Conservation (phyloP, 2,888 invertebrate species). For the Pantelozetes paolii region DNA sequence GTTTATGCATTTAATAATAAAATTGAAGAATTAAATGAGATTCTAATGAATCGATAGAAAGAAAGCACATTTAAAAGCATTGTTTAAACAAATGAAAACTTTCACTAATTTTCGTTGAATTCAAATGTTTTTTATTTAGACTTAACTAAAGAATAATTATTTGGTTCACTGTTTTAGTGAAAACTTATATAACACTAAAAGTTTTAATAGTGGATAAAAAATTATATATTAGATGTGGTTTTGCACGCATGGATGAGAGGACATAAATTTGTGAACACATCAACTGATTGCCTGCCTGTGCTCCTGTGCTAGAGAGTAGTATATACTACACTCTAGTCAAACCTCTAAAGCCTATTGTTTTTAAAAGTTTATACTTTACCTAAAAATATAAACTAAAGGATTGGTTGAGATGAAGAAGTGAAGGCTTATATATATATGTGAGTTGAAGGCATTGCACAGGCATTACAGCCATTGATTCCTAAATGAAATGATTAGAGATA, state of each 20-base stretch:
- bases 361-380: conserved; percentile 20
- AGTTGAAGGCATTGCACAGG: not conserved
- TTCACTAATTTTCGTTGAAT: not conserved
- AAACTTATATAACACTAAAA: not conserved
- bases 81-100: not conserved
- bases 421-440: not conserved
- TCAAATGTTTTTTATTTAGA: not conserved
- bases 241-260: conserved; percentile 33
- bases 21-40: conserved; percentile 24
- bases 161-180: conserved; percentile 7
- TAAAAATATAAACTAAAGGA: conserved; percentile 29
- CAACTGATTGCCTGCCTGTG: conserved; percentile 33
- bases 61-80: not conserved
- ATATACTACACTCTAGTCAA: not conserved
- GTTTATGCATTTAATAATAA: conserved; percentile 33
- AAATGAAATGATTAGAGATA: conserved; percentile 33
- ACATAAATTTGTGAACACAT: conserved; percentile 31
- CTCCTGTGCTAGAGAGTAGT: not conserved
- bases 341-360: conserved; percentile 24
- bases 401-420: conserved; percentile 10
- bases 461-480: not conserved
- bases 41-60: conserved; percentile 6
- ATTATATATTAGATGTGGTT: conserved; percentile 38
- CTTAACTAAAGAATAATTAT: conserved; percentile 8
- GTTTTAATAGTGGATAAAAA: conserved; percentile 23